Conservation (phyloP, 2,113 vertebrate species). For the Indicator indicator region DNA sequence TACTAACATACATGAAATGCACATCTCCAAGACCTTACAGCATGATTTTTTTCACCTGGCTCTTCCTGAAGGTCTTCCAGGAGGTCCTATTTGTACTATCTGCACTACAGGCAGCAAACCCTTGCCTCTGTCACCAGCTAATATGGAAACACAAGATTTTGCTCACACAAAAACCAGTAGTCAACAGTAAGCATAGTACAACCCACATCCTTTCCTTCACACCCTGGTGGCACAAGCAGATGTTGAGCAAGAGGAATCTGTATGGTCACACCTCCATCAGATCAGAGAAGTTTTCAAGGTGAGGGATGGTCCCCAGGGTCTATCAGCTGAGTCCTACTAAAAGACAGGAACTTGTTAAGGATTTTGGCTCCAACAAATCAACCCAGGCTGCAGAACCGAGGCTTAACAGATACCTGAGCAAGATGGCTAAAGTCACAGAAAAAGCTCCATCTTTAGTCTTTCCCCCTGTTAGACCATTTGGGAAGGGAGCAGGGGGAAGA, state of each 20-base stretch:
- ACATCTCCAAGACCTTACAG: rapidly evolving
- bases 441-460: not conserved
- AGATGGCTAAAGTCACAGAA: not conserved
- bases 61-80: not conserved
- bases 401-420: not conserved
- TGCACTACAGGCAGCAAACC: not conserved
- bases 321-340: not conserved
- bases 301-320: not conserved
- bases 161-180: not conserved
- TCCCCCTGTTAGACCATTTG: rapidly evolving
- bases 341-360: not conserved
- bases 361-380: not conserved
- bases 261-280: not conserved
- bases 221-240: not conserved
- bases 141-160: not conserved
- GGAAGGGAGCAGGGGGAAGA: not conserved
- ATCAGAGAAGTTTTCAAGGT: rapidly evolving
- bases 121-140: not conserved
- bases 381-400: rapidly evolving
- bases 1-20: not conserved
- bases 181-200: not conserved
- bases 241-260: not conserved
- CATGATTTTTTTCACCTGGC: not conserved
- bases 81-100: not conserved
- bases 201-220: not conserved